Percentiles rank a stretch among this genome's conserved stretches.
Evolutionary conservation across 2,888 invertebrate genomes (phyloP).

Genomic region (Microchrysa polita): DNA sequence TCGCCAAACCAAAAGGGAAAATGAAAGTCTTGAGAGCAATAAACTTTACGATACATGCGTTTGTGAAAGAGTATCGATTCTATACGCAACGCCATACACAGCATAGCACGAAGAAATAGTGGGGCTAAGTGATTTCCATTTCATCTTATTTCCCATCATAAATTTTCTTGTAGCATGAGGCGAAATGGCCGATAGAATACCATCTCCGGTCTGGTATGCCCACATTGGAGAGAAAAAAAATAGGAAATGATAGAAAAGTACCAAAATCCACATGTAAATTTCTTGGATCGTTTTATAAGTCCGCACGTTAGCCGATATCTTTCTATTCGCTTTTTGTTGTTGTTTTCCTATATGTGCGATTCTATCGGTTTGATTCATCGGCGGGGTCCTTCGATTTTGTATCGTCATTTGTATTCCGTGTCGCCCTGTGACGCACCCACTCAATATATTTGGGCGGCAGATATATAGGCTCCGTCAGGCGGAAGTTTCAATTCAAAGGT

Average conservation of each 20-base stretch:
- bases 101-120: conserved; percentile 7
- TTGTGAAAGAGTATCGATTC: conserved; percentile 1
- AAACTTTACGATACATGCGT: conserved; percentile 9
- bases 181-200: too few species aligned
- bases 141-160: neutral
- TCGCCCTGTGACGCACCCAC: neutral
- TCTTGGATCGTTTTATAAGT: conserved; percentile 18
- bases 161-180: neutral
- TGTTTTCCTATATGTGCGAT: neutral
- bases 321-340: neutral
- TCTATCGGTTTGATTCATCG: neutral
- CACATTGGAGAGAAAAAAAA: too few species aligned
- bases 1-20: neutral
- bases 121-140: conserved; percentile 21
- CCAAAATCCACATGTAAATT: conserved; percentile 25
- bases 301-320: conserved; percentile 10
- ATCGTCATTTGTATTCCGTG: conserved; percentile 1
- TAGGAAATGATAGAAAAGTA: neutral
- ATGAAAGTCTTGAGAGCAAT: neutral
- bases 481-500: neutral
- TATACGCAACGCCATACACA: too few species aligned
- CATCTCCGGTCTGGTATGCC: neutral
- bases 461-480: neutral
- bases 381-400: conserved; percentile 14
- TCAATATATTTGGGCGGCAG: neutral